Conservation (phyloP, 2,797 vertebrate species). For the Poeciliopsis turneri region DNA sequence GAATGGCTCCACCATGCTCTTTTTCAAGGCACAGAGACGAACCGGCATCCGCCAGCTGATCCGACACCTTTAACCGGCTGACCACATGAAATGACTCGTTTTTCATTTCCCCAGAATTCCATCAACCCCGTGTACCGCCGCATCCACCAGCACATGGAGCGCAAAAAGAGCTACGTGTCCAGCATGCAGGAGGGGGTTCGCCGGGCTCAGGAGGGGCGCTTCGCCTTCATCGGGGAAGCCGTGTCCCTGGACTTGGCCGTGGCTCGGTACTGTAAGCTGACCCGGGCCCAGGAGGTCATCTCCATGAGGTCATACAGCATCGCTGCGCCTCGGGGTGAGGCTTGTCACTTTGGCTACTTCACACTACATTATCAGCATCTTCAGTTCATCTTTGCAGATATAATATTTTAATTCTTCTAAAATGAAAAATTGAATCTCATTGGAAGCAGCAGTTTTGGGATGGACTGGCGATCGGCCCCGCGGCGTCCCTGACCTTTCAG, state of each 20-base stretch:
- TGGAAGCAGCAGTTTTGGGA: no score
- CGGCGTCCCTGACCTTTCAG: no score
- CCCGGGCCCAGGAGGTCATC: conserved; percentile 79
- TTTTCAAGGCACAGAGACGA: conserved; percentile 82
- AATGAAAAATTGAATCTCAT: no score
- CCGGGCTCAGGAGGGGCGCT: conserved; percentile 81
- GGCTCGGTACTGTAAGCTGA: conserved; percentile 83
- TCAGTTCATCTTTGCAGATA: no score
- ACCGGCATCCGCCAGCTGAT: neutral
- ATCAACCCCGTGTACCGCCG: conserved; percentile 79
- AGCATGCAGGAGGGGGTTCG: conserved; percentile 82
- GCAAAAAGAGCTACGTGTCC: conserved; percentile 78
- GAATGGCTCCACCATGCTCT: conserved; percentile 81
- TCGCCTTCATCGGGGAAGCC: conserved; percentile 89
- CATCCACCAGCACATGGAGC: conserved; percentile 88
- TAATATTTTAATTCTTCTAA: no score
- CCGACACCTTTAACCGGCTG: neutral
- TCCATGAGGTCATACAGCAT: conserved; percentile 85
- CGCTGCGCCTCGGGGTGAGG: conserved; percentile 82
- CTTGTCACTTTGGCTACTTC: no score
- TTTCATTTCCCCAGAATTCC: conserved; percentile 77
- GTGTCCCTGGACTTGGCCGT: conserved; percentile 84
- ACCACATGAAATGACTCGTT: no score
- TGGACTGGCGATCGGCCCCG: no score
- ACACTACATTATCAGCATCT: no score